phyloP scores from a whole-genome alignment of 2,888 invertebrate genomes.

The Apodemia hepburni region DNA sequence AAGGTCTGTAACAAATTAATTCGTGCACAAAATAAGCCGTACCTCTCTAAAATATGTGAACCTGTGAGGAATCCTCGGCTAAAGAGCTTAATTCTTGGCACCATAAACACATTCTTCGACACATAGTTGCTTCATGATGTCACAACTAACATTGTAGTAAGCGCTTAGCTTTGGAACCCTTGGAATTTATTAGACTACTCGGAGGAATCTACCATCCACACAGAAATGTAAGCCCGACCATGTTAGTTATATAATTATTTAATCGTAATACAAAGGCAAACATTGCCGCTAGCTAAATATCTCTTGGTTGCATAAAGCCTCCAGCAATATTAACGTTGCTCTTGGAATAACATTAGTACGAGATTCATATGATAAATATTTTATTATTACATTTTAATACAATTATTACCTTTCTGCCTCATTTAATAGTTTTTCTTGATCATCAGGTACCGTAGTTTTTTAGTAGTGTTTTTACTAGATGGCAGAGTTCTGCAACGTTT shows the following conservation, averaged over 20 bases:
- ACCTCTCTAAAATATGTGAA: conserved; percentile 27
- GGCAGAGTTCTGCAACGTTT: no score
- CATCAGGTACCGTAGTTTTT: no score
- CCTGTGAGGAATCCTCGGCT: conserved; percentile 43
- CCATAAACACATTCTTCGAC: conserved; percentile 77
- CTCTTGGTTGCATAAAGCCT: conserved; percentile 28
- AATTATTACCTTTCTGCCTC: no score
- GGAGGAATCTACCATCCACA: conserved; percentile 54
- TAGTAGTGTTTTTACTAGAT: no score
- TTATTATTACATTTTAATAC: not conserved
- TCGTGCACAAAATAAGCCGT: conserved; percentile 31
- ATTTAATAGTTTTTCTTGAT: no score
- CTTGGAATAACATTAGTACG: not conserved
- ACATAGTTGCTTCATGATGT: conserved; percentile 71
- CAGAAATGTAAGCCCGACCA: conserved; percentile 46
- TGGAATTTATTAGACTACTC: conserved; percentile 64
- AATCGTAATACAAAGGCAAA: conserved; percentile 53
- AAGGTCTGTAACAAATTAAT: conserved; percentile 29
- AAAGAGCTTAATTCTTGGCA: conserved; percentile 73
- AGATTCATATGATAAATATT: not conserved
- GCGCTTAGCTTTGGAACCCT: conserved; percentile 53
- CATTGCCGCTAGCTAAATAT: conserved; percentile 48
- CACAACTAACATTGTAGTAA: conserved; percentile 60
- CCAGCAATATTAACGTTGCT: conserved; percentile 25
- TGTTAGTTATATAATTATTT: conserved; percentile 56